These are phyloP conservation scores for Enchytraeus crypticus DNA, from an alignment of 2,888 invertebrate species.

Conservation along the genomic window DNA sequence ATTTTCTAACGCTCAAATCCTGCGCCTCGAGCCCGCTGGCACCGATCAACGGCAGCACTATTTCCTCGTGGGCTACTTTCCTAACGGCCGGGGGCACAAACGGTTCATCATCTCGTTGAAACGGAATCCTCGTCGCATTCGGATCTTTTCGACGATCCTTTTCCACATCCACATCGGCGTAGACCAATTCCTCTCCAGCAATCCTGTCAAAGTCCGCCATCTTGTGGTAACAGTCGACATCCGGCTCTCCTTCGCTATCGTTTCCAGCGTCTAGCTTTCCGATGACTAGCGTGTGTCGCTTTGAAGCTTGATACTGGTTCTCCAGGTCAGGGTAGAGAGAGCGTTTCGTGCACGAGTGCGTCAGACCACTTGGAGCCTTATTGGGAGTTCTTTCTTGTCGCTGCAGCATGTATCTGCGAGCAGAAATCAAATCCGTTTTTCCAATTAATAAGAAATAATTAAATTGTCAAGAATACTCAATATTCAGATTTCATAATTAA, in stretches of 20 bases:
- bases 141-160: too few relatives aligned
- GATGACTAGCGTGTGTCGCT: neutral
- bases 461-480: too few relatives aligned
- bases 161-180: too few relatives aligned
- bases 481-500: too few relatives aligned
- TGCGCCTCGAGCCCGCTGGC: neutral
- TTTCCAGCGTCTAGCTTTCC: neutral
- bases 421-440: too few relatives aligned
- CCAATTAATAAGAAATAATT: too few relatives aligned
- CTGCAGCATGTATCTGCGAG: constrained; percentile 1
- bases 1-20: neutral
- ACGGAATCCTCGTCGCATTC: too few relatives aligned
- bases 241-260: neutral
- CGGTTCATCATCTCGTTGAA: too few relatives aligned
- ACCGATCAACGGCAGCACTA: neutral
- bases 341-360: constrained; percentile 14
- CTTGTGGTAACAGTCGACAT: neutral
- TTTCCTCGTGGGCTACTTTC: neutral
- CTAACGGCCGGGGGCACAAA: too few relatives aligned
- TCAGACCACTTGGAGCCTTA: constrained; percentile 6
- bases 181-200: neutral
- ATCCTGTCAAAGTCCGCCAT: too few relatives aligned
- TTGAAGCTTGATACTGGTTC: neutral
- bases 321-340: constrained; percentile 14
- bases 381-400: constrained; percentile 8